Evolutionary conservation across 2,113 vertebrate genomes (phyloP).

Genomic region (Montifringilla adamsi): DNA sequence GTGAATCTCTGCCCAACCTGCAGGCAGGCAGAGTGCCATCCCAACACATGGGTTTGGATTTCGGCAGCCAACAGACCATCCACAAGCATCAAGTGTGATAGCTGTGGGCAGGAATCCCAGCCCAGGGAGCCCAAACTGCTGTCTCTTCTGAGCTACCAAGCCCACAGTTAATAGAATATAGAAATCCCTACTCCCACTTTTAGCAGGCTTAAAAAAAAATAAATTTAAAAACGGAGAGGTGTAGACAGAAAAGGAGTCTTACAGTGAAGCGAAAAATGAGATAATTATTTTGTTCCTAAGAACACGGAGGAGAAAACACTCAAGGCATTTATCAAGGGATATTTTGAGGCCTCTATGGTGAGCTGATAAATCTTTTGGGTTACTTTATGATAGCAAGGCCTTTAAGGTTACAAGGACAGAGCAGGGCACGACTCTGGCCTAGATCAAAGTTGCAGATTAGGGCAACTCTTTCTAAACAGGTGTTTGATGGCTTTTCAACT

Average conservation of each 20-base stretch:
- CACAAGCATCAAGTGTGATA: constrained; percentile 60
- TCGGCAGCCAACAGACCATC: constrained; percentile 70
- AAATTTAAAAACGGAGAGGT: neutral
- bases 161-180: constrained; percentile 15
- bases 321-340: neutral
- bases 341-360: neutral
- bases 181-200: neutral
- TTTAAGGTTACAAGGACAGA: neutral
- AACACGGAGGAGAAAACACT: neutral
- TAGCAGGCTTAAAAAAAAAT: neutral
- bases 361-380: neutral
- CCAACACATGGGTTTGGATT: constrained; percentile 57
- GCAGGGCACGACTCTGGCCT: neutral
- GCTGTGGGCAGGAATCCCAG: constrained; percentile 63
- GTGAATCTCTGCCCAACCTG: constrained; percentile 57
- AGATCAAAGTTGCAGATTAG: neutral
- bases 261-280: neutral
- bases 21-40: constrained; percentile 58
- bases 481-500: neutral
- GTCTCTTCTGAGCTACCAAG: constrained; percentile 45
- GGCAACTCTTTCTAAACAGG: neutral
- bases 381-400: neutral
- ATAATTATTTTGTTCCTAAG: neutral
- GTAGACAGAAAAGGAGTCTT: neutral
- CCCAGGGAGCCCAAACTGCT: constrained; percentile 41